Evolutionary conservation across 2,113 vertebrate species (phyloP), one percentile per base, ranked within the genome.

Genomic region (Archocentrus centrarchus): DNA sequence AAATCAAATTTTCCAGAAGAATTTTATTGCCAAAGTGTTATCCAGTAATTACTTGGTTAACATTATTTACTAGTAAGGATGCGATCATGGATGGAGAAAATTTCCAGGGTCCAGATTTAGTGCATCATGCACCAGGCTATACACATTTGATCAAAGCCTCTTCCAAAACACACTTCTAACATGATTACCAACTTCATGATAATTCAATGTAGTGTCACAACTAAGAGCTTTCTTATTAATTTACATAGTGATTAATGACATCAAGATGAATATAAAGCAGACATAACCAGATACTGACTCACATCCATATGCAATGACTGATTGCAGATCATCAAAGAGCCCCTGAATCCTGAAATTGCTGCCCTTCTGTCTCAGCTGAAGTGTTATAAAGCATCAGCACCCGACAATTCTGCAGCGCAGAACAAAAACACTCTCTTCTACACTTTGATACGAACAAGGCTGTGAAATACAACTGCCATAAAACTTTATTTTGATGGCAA

Each of bases 251-350:
- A 59, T 50, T 68, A 62, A 75, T 55, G 37, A 73, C 35, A n/a
- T 78, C 13, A n/a, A 10, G 11, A 76, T 50, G 35, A 82, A 73
- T 82, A 75, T 47, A 80, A 22, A 47, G 59, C 3, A 70, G 7
- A 59, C 44, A 18, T 2, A 62, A 39, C 32, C 77, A 66, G n/a
- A 41, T 1, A 7, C 66, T 39, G 11, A 73, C 13, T 24, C 32
- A 53, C 5, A 60, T 47, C 7, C 61, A n/a, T 22, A 6, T 1
- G 35, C 57, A 53, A 64, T 59, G 62, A 81, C 64, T 79, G 83
- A 82, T 80, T 63, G 75, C 53, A 70, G 13, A 84, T 83, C 53
- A 75, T 84, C 77, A 79, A 82, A 79, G 17, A 59, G 64, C 70
- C 79, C 59, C 53, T 64, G 20, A 81, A 80, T 86, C 59, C 55